phyloP scores from a whole-genome alignment of 2,888 invertebrate genomes.

The Ethmia dodecea region DNA sequence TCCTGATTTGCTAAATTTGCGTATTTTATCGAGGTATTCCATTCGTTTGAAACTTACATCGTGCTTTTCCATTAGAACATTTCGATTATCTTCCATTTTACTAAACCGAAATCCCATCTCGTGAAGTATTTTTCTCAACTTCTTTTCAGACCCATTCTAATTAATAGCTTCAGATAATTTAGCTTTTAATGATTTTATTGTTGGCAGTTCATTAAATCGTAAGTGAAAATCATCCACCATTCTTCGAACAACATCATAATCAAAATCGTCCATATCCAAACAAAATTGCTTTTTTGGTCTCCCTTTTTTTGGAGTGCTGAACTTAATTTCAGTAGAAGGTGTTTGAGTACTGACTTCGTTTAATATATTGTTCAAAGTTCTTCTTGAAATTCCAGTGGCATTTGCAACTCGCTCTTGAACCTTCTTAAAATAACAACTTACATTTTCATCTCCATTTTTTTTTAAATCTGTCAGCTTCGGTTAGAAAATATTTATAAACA shows the following conservation, averaged over 20 bases:
- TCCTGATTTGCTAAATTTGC: slow-evolving; percentile 8
- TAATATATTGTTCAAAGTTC: no score
- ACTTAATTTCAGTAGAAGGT: no score
- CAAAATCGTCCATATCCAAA: neutral
- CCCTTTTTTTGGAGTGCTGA: neutral
- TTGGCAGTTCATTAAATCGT: neutral
- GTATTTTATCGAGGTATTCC: neutral
- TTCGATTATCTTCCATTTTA: no score
- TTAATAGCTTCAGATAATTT: neutral
- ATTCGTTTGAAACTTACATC: neutral
- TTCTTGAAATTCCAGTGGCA: slow-evolving; percentile 4
- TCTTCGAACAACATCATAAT: neutral
- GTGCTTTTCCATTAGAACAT: neutral
- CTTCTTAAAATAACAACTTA: slow-evolving; percentile 6
- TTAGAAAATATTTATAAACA: no score
- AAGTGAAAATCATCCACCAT: neutral
- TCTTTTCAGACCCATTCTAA: neutral
- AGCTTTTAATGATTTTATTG: neutral
- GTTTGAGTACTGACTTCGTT: no score
- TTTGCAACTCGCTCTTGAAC: slow-evolving; percentile 10
- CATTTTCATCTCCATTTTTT: slow-evolving; percentile 1
- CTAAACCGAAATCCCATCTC: no score
- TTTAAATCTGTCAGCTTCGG: slow-evolving; percentile 3
- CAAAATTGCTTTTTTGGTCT: slow-evolving; percentile 3
- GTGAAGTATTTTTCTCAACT: neutral